Conservation (phyloP, 2,797 vertebrate species). For the Chaetodon trifasciatus region DNA sequence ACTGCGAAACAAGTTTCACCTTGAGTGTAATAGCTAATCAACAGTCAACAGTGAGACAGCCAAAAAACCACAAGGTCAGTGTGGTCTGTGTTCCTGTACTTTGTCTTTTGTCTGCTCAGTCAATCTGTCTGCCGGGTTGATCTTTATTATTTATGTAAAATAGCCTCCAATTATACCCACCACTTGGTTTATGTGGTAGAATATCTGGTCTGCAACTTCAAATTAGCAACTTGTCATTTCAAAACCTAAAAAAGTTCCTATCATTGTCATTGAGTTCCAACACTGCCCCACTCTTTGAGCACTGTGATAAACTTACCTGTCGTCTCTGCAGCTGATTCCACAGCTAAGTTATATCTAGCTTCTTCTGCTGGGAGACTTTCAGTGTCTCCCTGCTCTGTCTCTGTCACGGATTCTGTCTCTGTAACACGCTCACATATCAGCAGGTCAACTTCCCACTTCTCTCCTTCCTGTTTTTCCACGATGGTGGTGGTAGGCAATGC, state of each 20-base stretch:
- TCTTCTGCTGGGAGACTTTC: slow-evolving; percentile 1
- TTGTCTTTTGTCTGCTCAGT: not conserved
- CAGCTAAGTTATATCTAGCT: not conserved
- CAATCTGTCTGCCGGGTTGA: not conserved
- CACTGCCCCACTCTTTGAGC: not conserved
- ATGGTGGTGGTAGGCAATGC: slow-evolving; percentile 31
- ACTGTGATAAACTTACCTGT: slow-evolving; percentile 39
- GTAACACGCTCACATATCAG: slow-evolving; percentile 31
- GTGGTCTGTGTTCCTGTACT: not conserved
- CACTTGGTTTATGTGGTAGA: not conserved
- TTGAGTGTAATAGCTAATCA: slow-evolving; percentile 7
- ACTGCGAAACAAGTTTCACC: not conserved
- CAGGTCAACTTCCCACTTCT: slow-evolving; percentile 61
- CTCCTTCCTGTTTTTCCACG: slow-evolving; percentile 66
- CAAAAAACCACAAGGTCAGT: not conserved
- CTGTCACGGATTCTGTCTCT: slow-evolving; percentile 17
- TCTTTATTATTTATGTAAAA: not conserved
- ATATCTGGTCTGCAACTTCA: not conserved
- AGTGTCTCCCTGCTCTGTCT: slow-evolving; percentile 21
- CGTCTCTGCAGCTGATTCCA: slow-evolving; percentile 21
- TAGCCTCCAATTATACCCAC: not conserved
- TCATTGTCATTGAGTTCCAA: not conserved
- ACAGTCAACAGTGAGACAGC: not conserved
- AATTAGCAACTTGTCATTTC: not conserved
- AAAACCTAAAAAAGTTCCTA: not conserved